Evolutionary conservation across 2,888 invertebrate species (phyloP), one percentile per base, ranked within the genome.

Genomic region (Xestia ashworthii): DNA sequence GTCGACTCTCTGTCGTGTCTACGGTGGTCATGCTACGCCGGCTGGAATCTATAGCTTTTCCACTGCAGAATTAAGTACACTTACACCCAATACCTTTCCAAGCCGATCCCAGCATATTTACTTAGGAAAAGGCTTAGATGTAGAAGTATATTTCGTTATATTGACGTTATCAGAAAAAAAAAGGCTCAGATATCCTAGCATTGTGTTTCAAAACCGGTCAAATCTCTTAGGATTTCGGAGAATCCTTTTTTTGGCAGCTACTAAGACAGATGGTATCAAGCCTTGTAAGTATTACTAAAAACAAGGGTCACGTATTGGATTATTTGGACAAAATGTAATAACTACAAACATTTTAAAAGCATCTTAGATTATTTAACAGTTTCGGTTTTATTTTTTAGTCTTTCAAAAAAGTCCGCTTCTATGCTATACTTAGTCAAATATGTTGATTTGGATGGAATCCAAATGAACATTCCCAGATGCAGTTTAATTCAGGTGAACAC

Each of bases 181-280:
- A 38, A 70, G 16, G 14, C 46, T 32, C 41, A 25, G 4, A 53
- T 58, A 53, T 38, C 22, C 2, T 12, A 14, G 32, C 12, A 70
- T 8, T 46, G 25, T 44, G 6, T 38, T 25, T 50, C 32, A 55
- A 70, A 82, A 74, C 60, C 66, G 38, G 50, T 46, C 12, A n/a
- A 80, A 62, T 62, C 41, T 70, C 58, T 69, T 9, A 16, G 55
- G 60, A 70, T 62, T 79, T 70, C 55, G 3, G 11, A 14, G 55
- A 66, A 79, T 50, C 78, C 58, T 25, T 69, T 55, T 82, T 38
- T 64, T 53, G 12, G 3, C n/a, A 46, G 19, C 38, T 72, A 44
- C 6, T 65, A 64, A 69, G 12, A 32, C 19, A 16, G 41, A 55
- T 25, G 2, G 5, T 22, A 25, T 14, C 32, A 11, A 48, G 3